Conservation (phyloP, 1,140 invertebrate species). For the Hormaphis cornu region DNA sequence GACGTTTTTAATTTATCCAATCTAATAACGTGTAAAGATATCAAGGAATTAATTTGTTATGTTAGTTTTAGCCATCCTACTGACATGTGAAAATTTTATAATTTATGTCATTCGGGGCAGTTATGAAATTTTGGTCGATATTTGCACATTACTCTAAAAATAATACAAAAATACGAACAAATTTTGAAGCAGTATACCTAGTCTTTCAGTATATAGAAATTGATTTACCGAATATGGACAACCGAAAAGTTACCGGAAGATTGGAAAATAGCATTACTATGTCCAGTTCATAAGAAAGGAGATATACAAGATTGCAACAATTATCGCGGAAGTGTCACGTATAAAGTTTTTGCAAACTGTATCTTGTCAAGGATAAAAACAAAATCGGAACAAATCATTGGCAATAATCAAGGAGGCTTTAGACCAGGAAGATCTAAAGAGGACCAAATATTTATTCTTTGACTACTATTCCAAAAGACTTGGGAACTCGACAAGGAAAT, state of each 20-base stretch:
- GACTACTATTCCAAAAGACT: neutral
- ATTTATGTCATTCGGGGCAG: no score
- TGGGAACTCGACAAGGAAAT: neutral
- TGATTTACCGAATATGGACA: constrained; percentile 34
- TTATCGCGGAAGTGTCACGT: constrained; percentile 1
- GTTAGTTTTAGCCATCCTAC: no score
- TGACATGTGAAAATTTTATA: no score
- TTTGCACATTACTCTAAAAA: no score
- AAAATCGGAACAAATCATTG: neutral
- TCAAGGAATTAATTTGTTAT: no score
- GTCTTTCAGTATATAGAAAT: neutral
- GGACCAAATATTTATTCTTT: neutral
- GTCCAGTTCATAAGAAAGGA: constrained; percentile 35
- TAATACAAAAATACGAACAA: no score
- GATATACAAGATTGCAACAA: no score
- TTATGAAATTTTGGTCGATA: no score
- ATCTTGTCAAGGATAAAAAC: neutral
- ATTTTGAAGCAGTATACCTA: no score
- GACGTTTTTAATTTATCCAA: no score
- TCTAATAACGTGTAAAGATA: no score
- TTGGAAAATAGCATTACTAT: constrained; percentile 36
- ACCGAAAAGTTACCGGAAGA: constrained; percentile 31
- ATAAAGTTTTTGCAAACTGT: neutral
- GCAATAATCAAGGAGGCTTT: neutral
- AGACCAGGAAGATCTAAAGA: neutral